Percentiles rank a stretch among this genome's conserved stretches.
These are phyloP conservation scores for Acanthopleura granulata DNA, from an alignment of 2,888 invertebrate genomes.

Conservation along the genomic window DNA sequence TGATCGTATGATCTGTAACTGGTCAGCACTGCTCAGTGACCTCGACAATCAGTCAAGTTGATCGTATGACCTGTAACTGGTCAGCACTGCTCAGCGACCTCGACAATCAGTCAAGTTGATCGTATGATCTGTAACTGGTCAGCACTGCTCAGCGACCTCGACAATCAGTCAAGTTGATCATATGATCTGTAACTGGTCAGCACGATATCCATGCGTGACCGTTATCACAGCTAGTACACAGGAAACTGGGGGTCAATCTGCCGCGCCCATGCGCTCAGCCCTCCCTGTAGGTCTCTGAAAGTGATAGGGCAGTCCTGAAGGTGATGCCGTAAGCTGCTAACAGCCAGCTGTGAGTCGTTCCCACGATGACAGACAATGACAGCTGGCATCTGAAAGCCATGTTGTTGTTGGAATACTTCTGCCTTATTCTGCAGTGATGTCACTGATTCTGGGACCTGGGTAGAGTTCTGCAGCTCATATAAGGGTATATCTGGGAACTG, in stretches of 20 bases:
- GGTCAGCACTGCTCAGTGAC: too few relatives aligned
- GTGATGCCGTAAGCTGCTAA: conserved; percentile 73
- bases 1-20: too few relatives aligned
- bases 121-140: too few relatives aligned
- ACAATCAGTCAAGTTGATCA: too few relatives aligned
- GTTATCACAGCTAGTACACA: conserved; percentile 73
- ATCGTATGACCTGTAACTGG: too few relatives aligned
- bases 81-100: too few relatives aligned
- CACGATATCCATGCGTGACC: too few relatives aligned
- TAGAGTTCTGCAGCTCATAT: not conserved
- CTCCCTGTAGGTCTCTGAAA: conserved; percentile 84
- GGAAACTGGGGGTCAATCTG: conserved; percentile 87
- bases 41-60: too few relatives aligned
- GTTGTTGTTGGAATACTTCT: not conserved
- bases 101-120: too few relatives aligned
- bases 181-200: too few relatives aligned
- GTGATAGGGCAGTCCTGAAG: conserved; percentile 61
- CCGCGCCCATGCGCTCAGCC: conserved; percentile 88
- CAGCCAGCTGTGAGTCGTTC: conserved; percentile 96
- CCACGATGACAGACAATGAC: conserved; percentile 92
- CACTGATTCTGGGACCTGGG: not conserved
- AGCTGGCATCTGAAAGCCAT: conserved; percentile 72
- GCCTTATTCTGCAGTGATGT: not conserved
- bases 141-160: too few relatives aligned
- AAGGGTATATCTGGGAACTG: not conserved